Evolutionary conservation across 2,888 invertebrate genomes (phyloP), one percentile per base, ranked within the genome.

Genomic region (Miltochrista miniata): DNA sequence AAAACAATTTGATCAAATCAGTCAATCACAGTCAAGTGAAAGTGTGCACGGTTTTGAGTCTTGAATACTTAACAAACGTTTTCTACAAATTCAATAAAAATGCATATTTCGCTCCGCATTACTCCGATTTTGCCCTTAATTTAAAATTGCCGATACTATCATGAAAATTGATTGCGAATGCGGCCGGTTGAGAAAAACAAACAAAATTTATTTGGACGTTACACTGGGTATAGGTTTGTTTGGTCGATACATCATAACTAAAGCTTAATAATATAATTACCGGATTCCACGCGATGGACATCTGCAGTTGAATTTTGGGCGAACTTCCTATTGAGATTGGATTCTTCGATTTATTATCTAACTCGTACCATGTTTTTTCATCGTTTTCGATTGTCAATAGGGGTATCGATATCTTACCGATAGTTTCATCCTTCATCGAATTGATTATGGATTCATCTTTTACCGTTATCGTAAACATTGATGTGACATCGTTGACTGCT

Each of bases 281-380:
- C 70, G 90, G 90, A 64, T 91, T 90, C 90, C 90, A 91, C 13
- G 75, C 85, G 5, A 90, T 66, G 11, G 86, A 83, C 87, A 90
- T 90, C 69, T 90, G 87, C 53, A 91, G 56, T 34, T 85, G 71
- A 55, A 91, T 80, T 59, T 87, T 79, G 0, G 90, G 87, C 15
- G 85, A 85, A 64, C 85, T 85, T 4, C 88, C 88, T 55, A 79
- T 84, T 0, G 85, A 85, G 30, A 74, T 76, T 14, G 76, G 62
- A 48, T 82, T 87, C 54, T 83, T 83, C 7, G 85, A 75, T 45
- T 84, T 72, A 59, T 87, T 79, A 51, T 87, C 88, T 1, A 91
- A 71, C 1, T 87, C 87, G 59, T 87, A 90, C 90, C 90, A 91
- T 54, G 83, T 76, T 53, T 84, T 85, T 62, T 90, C 89, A 13